Evolutionary conservation across 2,113 vertebrate genomes (phyloP), one percentile per base, ranked within the genome.

Genomic region (Carollia perspicillata): DNA sequence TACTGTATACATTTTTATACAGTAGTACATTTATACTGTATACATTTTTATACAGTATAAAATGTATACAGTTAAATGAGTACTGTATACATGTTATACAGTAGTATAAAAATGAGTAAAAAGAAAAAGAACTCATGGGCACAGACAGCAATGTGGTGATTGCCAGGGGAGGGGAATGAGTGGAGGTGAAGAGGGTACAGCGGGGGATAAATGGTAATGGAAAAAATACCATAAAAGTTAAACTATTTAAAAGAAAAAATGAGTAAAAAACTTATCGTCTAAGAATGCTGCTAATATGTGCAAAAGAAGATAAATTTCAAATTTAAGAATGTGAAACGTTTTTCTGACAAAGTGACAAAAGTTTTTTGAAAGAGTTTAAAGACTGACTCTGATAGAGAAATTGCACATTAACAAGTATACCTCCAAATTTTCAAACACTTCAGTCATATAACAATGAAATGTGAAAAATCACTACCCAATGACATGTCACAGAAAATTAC

Each of bases 271-370:
- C 81, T 63, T 47, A 63, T 91, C 12, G 84, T 72, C 9, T 53
- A 83, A 93, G 71, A 97, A 90, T 63, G 14, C 28, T 71, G 8
- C 9, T 42, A 42, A 40, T 85, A 69, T 79, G n/a, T 58, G 88
- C 16, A 84, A 96, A 83, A 83, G 6, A 47, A 16, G 4, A n/a
- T 22, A 53, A 85, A 89, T 89, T 93, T 81, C 49, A 94, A 74
- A 94, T 5, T 55, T 72, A 94, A 85, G 58, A 93, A 35, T 81
- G 33, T 49, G 5, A 68, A 58, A n/a, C 3, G 55, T 83, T 63
- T 74, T 93, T 30, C 80, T 87, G 44, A 92, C 30, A 44, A 97
- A 93, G 20, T 81, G n/a, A 35, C 14, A 92, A 93, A 96, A 91
- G 9, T 30, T 47, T 84, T 84, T 55, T 84, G n/a, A 72, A 63